A percentile compares a stretch with the other conserved stretches of the same genome.
phyloP scores from a whole-genome alignment of 2,888 invertebrate genomes.

The Chaetogeoica ovagalla region DNA sequence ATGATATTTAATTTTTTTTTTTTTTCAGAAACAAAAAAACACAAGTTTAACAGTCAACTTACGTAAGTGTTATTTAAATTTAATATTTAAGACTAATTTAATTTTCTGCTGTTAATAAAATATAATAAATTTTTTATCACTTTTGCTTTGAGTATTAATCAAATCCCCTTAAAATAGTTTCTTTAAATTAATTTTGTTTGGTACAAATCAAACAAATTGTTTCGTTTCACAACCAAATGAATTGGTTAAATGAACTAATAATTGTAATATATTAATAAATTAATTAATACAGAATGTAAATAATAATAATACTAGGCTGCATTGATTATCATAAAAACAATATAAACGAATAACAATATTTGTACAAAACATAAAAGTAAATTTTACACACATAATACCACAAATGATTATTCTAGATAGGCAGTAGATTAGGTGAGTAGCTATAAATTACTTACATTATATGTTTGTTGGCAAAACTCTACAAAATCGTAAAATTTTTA shows the following conservation, averaged over 20 bases:
- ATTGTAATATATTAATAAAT: no score
- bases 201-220: neutral
- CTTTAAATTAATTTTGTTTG: neutral
- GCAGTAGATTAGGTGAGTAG: no score
- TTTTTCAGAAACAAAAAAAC: neutral
- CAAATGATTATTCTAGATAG: no score
- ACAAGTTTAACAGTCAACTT: neutral
- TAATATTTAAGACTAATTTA: neutral
- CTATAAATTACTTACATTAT: no score
- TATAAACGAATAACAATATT: no score
- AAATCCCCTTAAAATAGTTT: neutral
- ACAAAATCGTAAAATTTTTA: neutral
- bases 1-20: neutral
- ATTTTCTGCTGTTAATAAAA: neutral
- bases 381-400: no score
- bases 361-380: no score
- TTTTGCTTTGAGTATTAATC: neutral
- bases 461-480: no score
- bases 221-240: neutral
- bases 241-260: no score
- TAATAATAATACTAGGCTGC: no score
- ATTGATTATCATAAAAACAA: no score
- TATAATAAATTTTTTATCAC: neutral
- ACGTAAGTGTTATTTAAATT: neutral
- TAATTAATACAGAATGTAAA: no score